Evolutionary conservation across 1,140 invertebrate genomes (phyloP).

Genomic region (Belonocnema kinseyi): DNA sequence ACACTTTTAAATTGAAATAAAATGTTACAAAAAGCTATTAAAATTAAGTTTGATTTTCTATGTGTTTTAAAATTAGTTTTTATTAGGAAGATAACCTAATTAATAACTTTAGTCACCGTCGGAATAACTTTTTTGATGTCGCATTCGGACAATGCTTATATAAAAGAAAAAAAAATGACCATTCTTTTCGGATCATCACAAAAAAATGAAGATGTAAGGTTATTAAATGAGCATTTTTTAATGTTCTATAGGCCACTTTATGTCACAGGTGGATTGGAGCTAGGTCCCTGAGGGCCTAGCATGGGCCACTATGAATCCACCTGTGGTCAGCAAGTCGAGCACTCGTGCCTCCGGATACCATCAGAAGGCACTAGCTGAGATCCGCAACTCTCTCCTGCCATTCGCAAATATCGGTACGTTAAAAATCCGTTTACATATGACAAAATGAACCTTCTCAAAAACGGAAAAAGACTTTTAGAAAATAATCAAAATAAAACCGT

Average conservation of each 20-base stretch:
- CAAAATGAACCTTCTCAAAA: background rate
- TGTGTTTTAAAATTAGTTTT: too few species aligned
- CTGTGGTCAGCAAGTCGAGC: constrained; percentile 79
- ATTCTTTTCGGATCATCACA: too few species aligned
- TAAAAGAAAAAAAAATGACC: too few species aligned
- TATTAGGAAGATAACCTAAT: too few species aligned
- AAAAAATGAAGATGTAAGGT: too few species aligned
- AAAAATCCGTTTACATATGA: background rate
- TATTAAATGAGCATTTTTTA: background rate
- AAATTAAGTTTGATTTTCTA: too few species aligned
- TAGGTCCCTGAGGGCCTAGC: constrained; percentile 77
- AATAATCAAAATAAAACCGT: background rate
- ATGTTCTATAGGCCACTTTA: constrained; percentile 66
- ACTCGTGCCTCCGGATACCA: constrained; percentile 89
- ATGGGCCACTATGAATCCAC: constrained; percentile 85
- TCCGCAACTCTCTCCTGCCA: constrained; percentile 88
- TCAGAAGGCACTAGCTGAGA: constrained; percentile 91
- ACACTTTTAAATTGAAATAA: too few species aligned
- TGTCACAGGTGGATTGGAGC: constrained; percentile 75
- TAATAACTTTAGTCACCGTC: too few species aligned
- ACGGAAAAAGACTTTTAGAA: too few species aligned
- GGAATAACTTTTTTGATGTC: too few species aligned
- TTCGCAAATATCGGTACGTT: constrained; percentile 84
- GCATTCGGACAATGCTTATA: too few species aligned
- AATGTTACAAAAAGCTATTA: too few species aligned